A percentile compares a stretch with the other conserved stretches of the same genome.
These are phyloP conservation scores for Illadopsis cleaveri DNA, from an alignment of 2,113 vertebrate genomes.

Conservation along the genomic window DNA sequence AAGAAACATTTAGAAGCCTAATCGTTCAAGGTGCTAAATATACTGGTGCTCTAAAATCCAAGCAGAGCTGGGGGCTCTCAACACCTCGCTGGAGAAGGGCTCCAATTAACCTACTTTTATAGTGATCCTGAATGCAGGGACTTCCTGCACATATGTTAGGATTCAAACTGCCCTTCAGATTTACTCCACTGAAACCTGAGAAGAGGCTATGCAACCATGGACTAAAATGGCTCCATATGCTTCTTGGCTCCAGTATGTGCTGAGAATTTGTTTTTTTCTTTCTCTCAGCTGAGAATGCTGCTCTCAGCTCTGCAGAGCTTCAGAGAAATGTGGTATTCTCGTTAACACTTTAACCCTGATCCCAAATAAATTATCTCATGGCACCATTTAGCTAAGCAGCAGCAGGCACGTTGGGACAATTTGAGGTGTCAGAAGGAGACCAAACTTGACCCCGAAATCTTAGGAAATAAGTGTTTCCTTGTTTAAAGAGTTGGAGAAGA, in stretches of 20 bases:
- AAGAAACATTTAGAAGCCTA: constrained; percentile 33
- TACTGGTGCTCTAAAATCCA: background rate
- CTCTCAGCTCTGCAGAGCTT: background rate
- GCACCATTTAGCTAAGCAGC: constrained; percentile 2
- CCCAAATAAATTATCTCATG: constrained; percentile 27
- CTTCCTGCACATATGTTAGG: background rate
- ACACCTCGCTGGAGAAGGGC: background rate
- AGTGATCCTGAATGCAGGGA: background rate
- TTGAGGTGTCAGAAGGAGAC: background rate
- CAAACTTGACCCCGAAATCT: background rate
- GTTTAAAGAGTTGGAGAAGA: background rate
- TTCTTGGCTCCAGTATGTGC: constrained; percentile 1
- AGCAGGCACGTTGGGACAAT: constrained; percentile 7
- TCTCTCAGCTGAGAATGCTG: constrained; percentile 40
- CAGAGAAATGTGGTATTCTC: constrained; percentile 33
- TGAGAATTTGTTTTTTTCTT: constrained; percentile 10
- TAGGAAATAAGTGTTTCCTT: background rate
- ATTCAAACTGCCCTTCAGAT: background rate
- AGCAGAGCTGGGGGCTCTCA: constrained; percentile 33
- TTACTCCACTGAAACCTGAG: constrained; percentile 47
- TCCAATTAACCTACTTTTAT: background rate
- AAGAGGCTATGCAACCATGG: background rate
- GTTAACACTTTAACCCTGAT: constrained; percentile 36
- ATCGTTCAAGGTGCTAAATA: constrained; percentile 51
- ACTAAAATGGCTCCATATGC: constrained; percentile 27